phyloP scores from a whole-genome alignment of 2,797 vertebrate genomes.

The Phataginus tricuspis region DNA sequence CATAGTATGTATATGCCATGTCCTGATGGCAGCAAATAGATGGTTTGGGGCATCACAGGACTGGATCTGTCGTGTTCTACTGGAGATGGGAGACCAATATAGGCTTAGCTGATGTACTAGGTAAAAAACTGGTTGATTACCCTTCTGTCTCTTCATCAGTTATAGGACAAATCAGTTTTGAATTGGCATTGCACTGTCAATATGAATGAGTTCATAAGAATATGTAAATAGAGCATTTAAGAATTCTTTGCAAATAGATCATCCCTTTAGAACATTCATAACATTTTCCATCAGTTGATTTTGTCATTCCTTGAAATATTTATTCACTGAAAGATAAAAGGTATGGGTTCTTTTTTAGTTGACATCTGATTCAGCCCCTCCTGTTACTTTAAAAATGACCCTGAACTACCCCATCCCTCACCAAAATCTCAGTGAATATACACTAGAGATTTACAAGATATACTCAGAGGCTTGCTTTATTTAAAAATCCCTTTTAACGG shows the following conservation, averaged over 20 bases:
- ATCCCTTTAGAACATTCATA: slow-evolving; percentile 16
- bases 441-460: slow-evolving; percentile 36
- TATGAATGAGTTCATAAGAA: slow-evolving; percentile 52
- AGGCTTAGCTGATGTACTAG: not conserved
- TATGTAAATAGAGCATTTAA: slow-evolving; percentile 33
- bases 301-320: slow-evolving; percentile 52
- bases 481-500: slow-evolving; percentile 59
- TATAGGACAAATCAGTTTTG: slow-evolving; percentile 8
- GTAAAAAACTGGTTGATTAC: not conserved
- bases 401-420: slow-evolving; percentile 29
- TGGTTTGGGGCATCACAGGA: not conserved
- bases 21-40: not conserved
- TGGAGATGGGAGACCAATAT: not conserved
- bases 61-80: not conserved
- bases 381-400: slow-evolving; percentile 47
- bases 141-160: slow-evolving; percentile 3
- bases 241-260: slow-evolving; percentile 6
- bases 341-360: slow-evolving; percentile 38
- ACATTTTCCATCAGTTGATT: slow-evolving; percentile 22
- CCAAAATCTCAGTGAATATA: slow-evolving; percentile 32
- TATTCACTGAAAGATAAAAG: slow-evolving; percentile 48
- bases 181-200: not conserved
- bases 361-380: not conserved
- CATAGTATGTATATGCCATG: not conserved
- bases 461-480: slow-evolving; percentile 39